A percentile compares a stretch with the other conserved stretches of the same genome.
These are phyloP conservation scores for Epinotia ramella DNA, from an alignment of 2,888 invertebrate genomes.

Conservation along the genomic window DNA sequence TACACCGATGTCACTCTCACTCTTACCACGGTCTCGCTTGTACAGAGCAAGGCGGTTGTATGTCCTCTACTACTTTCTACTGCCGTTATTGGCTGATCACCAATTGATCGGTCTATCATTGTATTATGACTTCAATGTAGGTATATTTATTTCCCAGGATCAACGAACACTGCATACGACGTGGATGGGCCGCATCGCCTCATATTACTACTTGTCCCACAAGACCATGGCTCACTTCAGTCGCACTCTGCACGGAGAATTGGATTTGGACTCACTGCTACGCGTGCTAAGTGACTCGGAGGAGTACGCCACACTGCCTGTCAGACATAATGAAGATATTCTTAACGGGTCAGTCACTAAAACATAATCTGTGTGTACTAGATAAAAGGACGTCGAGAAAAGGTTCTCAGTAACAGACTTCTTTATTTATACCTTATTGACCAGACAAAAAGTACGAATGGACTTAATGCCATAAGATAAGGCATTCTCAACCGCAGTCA, in stretches of 20 bases:
- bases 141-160: slow-evolving; percentile 76
- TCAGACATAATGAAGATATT: slow-evolving; percentile 98
- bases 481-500: no score
- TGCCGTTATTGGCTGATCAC: no score
- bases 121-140: neutral
- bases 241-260: slow-evolving; percentile 86
- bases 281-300: slow-evolving; percentile 92
- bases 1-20: no score
- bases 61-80: no score
- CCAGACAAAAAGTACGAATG: no score
- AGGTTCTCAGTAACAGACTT: no score
- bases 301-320: slow-evolving; percentile 97
- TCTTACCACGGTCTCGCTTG: no score
- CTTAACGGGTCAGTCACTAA: slow-evolving; percentile 90
- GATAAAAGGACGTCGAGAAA: no score
- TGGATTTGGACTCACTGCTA: slow-evolving; percentile 90
- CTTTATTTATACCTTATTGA: no score
- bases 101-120: no score
- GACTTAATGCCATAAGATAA: no score
- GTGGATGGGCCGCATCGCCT: slow-evolving; percentile 96
- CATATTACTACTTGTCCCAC: slow-evolving; percentile 98
- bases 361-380: neutral
- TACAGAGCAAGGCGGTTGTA: no score
- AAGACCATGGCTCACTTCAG: slow-evolving; percentile 95
- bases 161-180: slow-evolving; percentile 86